Evolutionary conservation across 1,140 invertebrate species (phyloP).

Genomic region (Druon quercuslanigerum): DNA sequence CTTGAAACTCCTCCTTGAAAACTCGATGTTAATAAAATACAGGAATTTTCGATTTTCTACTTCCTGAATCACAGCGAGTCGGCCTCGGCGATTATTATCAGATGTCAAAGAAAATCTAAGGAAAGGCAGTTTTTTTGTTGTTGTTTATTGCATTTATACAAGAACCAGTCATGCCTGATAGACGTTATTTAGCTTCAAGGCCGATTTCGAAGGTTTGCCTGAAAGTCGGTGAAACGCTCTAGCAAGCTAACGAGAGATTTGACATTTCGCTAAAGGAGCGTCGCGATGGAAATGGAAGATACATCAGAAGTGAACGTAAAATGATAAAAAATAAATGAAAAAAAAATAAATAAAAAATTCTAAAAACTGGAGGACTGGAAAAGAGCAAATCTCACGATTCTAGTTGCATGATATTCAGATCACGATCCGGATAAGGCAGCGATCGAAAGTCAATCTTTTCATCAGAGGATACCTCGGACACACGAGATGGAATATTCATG

Average conservation of each 20-base stretch:
- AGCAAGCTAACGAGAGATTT: conserved; percentile 1
- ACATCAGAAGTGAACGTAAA: background rate
- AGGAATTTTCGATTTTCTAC: conserved; percentile 10
- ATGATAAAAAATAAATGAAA: background rate
- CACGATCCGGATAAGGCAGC: conserved; percentile 19
- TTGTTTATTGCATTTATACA: conserved; percentile 3
- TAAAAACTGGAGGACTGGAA: background rate
- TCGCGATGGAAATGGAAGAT: background rate
- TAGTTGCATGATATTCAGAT: conserved; percentile 19
- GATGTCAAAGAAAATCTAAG: conserved; percentile 27
- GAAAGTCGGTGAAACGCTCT: background rate
- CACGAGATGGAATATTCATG: conserved; percentile 1
- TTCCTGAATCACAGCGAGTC: conserved; percentile 5
- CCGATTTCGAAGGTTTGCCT: conserved; percentile 4
- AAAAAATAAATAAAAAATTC: background rate
- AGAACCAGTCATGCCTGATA: conserved; percentile 10
- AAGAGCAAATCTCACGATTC: conserved; percentile 25
- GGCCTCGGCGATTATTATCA: conserved; percentile 8
- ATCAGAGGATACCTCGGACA: conserved; percentile 5
- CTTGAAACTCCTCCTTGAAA: background rate
- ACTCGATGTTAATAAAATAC: conserved; percentile 9
- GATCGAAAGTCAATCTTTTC: conserved; percentile 26
- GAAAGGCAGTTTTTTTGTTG: conserved; percentile 8
- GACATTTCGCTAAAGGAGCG: background rate
- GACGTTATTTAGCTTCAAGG: conserved; percentile 23